phyloP scores from a whole-genome alignment of 2,797 vertebrate species.

The Peromyscus melanophrys region DNA sequence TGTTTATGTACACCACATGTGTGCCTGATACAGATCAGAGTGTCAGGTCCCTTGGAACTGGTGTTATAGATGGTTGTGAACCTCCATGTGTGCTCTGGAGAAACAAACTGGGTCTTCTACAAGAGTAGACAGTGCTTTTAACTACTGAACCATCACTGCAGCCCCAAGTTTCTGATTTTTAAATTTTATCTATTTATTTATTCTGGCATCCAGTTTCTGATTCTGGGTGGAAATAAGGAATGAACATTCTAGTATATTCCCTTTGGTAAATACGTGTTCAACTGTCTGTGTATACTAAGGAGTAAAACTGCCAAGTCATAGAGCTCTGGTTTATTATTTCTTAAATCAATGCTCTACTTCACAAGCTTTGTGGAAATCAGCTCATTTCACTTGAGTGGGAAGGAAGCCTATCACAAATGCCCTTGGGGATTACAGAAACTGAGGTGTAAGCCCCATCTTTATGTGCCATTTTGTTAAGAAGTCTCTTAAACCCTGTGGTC shows the following conservation, averaged over 20 bases:
- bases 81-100: not conserved
- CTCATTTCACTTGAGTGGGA: not conserved
- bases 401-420: not conserved
- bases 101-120: not conserved
- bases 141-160: not conserved
- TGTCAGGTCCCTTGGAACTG: not conserved
- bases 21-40: not conserved
- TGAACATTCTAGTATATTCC: not conserved
- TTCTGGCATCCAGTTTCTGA: not conserved
- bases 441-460: not conserved
- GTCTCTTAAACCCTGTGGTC: not conserved
- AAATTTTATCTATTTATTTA: not conserved
- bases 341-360: not conserved
- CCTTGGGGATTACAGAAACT: not conserved
- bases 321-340: not conserved
- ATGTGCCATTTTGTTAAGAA: not conserved
- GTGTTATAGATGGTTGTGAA: not conserved
- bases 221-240: not conserved
- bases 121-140: not conserved
- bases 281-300: not conserved
- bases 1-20: not conserved
- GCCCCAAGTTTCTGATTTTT: not conserved
- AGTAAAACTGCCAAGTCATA: not conserved
- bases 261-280: not conserved
- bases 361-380: constrained; percentile 45